Conservation (phyloP, 2,797 vertebrate species). For the Balearica regulorum region DNA sequence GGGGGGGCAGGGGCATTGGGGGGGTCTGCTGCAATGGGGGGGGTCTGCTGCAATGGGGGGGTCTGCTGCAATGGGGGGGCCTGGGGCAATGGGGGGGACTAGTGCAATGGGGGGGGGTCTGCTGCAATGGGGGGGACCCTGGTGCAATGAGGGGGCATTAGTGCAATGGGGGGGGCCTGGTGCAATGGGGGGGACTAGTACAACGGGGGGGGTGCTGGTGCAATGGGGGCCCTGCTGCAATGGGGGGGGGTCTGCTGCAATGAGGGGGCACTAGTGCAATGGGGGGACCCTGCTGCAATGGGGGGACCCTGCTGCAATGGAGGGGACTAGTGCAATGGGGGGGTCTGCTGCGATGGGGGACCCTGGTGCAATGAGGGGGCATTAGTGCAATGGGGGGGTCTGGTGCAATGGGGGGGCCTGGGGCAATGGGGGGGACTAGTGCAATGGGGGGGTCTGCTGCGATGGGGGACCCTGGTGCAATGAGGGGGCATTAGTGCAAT, state of each 20-base stretch:
- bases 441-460: not conserved
- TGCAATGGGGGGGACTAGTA: not conserved
- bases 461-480: not conserved
- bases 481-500: not conserved
- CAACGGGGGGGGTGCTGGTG: too few relatives aligned
- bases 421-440: not conserved
- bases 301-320: not conserved
- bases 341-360: not conserved
- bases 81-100: not conserved
- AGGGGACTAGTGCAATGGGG: too few relatives aligned
- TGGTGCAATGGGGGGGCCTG: too few relatives aligned
- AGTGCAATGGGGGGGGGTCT: not conserved
- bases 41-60: not conserved
- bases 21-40: not conserved
- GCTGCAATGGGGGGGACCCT: too few relatives aligned
- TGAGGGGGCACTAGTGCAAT: too few relatives aligned
- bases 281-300: too few relatives aligned
- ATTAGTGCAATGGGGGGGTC: not conserved
- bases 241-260: not conserved
- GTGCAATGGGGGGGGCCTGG: not conserved
- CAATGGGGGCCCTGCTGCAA: too few relatives aligned
- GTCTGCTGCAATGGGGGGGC: too few relatives aligned
- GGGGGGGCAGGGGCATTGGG: not conserved
- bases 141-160: not conserved
- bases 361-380: too few relatives aligned